phyloP scores from a whole-genome alignment of 2,113 vertebrate species.

The Hemibagrus wyckioides region DNA sequence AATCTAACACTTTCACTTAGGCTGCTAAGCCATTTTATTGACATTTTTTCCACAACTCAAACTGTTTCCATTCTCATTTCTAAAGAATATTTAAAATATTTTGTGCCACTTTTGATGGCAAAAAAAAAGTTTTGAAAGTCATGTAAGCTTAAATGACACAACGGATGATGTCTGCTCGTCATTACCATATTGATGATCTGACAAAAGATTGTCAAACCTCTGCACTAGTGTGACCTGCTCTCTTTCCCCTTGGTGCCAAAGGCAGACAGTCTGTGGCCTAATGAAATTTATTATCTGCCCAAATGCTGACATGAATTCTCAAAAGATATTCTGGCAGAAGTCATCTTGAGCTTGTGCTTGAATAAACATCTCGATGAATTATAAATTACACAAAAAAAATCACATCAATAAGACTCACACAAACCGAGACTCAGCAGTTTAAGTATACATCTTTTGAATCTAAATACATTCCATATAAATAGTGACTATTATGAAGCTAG shows the following conservation, averaged over 20 bases:
- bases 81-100: constrained; percentile 6
- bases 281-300: constrained; percentile 44
- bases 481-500: neutral
- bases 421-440: constrained; percentile 27
- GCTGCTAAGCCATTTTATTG: neutral
- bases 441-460: neutral
- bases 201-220: constrained; percentile 39
- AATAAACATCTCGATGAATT: constrained; percentile 48
- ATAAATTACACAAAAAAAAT: constrained; percentile 49
- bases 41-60: neutral
- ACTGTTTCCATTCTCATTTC: neutral
- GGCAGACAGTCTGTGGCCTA: constrained; percentile 41
- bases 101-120: constrained; percentile 17
- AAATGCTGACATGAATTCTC: constrained; percentile 51
- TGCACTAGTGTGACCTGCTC: constrained; percentile 41
- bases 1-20: neutral
- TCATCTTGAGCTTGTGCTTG: constrained; percentile 38
- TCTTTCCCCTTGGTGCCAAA: constrained; percentile 30
- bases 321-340: constrained; percentile 38
- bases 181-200: constrained; percentile 56
- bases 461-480: neutral
- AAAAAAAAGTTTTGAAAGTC: constrained; percentile 46
- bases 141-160: constrained; percentile 28
- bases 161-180: constrained; percentile 42
- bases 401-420: constrained; percentile 23